Conservation (phyloP, 2,888 invertebrate genomes). For the Idaea straminata region DNA sequence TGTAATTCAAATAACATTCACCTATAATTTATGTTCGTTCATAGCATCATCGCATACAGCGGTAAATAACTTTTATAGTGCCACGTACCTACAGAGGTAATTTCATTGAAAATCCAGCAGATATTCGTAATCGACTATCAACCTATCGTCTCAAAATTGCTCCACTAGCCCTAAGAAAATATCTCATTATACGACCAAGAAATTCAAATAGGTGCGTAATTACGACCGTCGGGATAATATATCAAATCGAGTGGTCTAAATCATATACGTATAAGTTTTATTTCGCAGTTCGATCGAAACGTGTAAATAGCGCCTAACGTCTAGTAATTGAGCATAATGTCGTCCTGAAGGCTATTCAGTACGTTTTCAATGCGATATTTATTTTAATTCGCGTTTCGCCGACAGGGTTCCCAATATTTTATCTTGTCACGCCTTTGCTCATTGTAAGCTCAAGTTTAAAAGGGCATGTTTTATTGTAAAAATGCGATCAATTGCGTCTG, state of each 20-base stretch:
- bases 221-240: constrained; percentile 52
- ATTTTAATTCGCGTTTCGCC: constrained; percentile 67
- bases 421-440: constrained; percentile 74
- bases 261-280: constrained; percentile 36
- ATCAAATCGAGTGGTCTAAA: constrained; percentile 39
- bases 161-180: constrained; percentile 52
- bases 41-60: constrained; percentile 41
- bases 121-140: constrained; percentile 32
- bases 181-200: constrained; percentile 53
- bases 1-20: constrained; percentile 37
- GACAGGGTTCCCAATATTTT: constrained; percentile 64
- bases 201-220: constrained; percentile 64
- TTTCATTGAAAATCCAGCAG: constrained; percentile 47
- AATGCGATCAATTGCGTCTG: constrained; percentile 52
- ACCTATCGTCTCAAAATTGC: constrained; percentile 54
- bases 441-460: constrained; percentile 61
- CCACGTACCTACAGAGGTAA: constrained; percentile 42
- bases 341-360: constrained; percentile 69
- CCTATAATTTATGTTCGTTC: constrained; percentile 42
- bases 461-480: constrained; percentile 55
- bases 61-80: constrained; percentile 50
- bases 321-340: constrained; percentile 71
- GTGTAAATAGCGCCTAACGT: constrained; percentile 52
- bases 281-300: constrained; percentile 48
- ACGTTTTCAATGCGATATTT: constrained; percentile 69